Conservation (phyloP, 2,113 vertebrate genomes). For the Anser cygnoides region DNA sequence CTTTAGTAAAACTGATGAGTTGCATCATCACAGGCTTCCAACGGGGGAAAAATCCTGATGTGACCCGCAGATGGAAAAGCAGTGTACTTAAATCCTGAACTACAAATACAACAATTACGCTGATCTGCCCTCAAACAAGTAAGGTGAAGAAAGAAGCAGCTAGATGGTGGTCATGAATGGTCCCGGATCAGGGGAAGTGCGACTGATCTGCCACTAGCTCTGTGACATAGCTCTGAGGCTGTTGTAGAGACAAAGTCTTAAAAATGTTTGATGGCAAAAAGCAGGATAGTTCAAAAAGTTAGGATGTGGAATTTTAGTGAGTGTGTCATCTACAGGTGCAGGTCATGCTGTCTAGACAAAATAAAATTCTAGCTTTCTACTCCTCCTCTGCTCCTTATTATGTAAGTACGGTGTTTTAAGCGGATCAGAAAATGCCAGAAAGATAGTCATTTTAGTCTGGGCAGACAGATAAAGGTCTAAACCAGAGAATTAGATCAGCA, state of each 20-base stretch:
- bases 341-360: not conserved
- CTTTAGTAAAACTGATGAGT: not conserved
- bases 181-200: rapidly evolving
- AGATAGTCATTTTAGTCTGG: not conserved
- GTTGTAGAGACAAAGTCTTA: not conserved
- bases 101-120: not conserved
- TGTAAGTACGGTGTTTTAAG: not conserved
- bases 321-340: not conserved
- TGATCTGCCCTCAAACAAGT: not conserved
- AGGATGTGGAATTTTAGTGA: not conserved
- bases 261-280: not conserved
- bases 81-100: not conserved
- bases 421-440: not conserved
- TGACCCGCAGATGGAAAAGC: rapidly evolving
- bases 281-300: not conserved
- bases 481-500: slow-evolving; percentile 18
- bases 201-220: not conserved
- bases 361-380: not conserved
- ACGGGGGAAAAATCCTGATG: not conserved
- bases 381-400: not conserved
- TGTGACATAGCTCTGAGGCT: not conserved
- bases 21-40: not conserved
- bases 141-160: not conserved
- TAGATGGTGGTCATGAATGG: rapidly evolving
- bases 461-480: not conserved